Percentiles rank a stretch among this genome's conserved stretches.
Evolutionary conservation across 1,140 invertebrate genomes (phyloP).

Genomic region (Chionoecetes opilio): DNA sequence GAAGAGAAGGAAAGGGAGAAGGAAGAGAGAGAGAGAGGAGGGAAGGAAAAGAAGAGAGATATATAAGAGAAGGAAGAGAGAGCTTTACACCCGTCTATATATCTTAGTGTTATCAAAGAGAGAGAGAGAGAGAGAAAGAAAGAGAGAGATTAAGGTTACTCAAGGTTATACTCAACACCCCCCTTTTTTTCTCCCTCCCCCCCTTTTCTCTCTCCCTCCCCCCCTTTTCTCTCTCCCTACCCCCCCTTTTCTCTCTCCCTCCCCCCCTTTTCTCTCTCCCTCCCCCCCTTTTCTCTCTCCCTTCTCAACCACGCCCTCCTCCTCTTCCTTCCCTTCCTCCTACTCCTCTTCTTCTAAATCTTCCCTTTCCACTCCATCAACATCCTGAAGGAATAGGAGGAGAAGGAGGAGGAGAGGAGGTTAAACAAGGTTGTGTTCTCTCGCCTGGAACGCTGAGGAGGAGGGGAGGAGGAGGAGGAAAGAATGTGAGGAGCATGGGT

Average conservation of each 20-base stretch:
- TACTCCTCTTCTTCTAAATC: background rate
- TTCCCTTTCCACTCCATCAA: background rate
- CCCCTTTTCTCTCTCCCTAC: background rate
- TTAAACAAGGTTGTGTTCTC: no score
- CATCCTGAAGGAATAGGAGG: no score
- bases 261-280: no score
- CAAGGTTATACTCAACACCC: no score
- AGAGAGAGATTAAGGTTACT: background rate
- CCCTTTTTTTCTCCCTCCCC: background rate
- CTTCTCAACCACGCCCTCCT: background rate
- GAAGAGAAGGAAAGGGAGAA: no score
- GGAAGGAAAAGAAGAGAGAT: no score
- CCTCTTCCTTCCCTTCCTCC: background rate
- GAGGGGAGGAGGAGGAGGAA: no score
- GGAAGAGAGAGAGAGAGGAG: no score
- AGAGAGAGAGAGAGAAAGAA: background rate
- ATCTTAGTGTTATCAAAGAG: background rate
- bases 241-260: no score
- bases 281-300: background rate
- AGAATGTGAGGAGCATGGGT: no score
- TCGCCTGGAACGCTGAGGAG: no score
- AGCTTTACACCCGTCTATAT: background rate
- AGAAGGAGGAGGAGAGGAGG: no score
- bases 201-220: background rate
- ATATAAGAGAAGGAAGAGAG: background rate